These are phyloP conservation scores for Myoxocephalus aenaeus DNA, from an alignment of 2,797 vertebrate species.

Conservation along the genomic window DNA sequence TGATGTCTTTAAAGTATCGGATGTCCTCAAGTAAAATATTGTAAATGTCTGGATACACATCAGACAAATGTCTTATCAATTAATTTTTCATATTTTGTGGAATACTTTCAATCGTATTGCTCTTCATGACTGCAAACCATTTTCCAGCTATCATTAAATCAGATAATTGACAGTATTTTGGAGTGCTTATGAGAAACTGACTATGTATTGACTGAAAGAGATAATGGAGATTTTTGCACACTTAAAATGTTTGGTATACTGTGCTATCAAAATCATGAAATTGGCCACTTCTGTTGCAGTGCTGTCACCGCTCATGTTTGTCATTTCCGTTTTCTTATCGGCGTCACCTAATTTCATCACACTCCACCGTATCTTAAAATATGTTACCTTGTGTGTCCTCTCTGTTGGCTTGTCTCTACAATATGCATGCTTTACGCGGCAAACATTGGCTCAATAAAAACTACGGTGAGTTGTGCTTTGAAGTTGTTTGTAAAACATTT, in stretches of 20 bases:
- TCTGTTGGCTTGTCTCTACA: slow-evolving; percentile 13
- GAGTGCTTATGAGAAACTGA: not conserved
- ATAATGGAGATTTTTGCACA: not conserved
- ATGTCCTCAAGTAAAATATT: not conserved
- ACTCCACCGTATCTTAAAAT: not conserved
- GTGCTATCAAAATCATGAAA: not conserved
- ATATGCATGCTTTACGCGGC: not conserved
- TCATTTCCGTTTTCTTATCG: not conserved
- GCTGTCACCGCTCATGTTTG: not conserved
- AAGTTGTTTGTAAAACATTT: not conserved
- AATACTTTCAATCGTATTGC: too few species aligned
- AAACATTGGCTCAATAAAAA: slow-evolving; percentile 3
- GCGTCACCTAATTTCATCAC: not conserved
- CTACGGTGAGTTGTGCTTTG: not conserved
- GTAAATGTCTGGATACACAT: not conserved
- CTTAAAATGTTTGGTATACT: not conserved
- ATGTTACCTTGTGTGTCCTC: slow-evolving; percentile 16
- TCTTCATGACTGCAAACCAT: not conserved
- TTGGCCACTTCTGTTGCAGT: not conserved
- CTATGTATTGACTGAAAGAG: not conserved
- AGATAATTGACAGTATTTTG: not conserved
- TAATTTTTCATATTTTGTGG: slow-evolving; percentile 4
- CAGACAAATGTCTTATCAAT: not conserved
- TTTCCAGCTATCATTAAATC: not conserved
- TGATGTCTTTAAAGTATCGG: not conserved